These are phyloP conservation scores for Leptosomus discolor DNA, from an alignment of 2,113 vertebrate species.

Conservation along the genomic window DNA sequence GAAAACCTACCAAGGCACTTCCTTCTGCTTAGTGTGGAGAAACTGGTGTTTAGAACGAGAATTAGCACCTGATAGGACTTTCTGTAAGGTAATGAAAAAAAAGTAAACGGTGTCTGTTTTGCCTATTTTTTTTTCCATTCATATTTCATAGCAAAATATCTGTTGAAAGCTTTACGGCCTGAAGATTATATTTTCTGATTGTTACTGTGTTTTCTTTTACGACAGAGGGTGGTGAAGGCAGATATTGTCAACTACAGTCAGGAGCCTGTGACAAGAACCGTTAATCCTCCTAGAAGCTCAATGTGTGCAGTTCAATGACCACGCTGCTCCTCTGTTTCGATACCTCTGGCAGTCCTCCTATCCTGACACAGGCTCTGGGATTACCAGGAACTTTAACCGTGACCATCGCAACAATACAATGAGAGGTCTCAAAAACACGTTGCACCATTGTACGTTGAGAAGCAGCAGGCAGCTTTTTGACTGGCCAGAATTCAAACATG, in stretches of 20 bases:
- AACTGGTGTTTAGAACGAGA: neutral
- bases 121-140: neutral
- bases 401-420: slow-evolving; percentile 47
- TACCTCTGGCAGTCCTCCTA: slow-evolving; percentile 31
- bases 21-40: neutral
- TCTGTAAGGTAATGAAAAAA: neutral
- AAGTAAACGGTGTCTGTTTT: neutral
- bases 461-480: slow-evolving; percentile 19
- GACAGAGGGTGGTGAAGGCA: slow-evolving; percentile 94
- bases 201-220: slow-evolving; percentile 67
- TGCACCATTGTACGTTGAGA: neutral
- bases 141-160: neutral
- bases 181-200: slow-evolving; percentile 36
- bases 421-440: slow-evolving; percentile 14
- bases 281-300: slow-evolving; percentile 90
- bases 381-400: slow-evolving; percentile 46
- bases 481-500: slow-evolving; percentile 10
- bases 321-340: neutral
- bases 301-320: slow-evolving; percentile 87
- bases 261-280: slow-evolving; percentile 85
- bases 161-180: slow-evolving; percentile 26
- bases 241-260: slow-evolving; percentile 99
- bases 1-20: neutral
- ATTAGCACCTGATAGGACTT: neutral
- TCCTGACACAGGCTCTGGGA: neutral